phyloP scores from a whole-genome alignment of 2,888 invertebrate genomes.

The Ornithoptera alexandrae region DNA sequence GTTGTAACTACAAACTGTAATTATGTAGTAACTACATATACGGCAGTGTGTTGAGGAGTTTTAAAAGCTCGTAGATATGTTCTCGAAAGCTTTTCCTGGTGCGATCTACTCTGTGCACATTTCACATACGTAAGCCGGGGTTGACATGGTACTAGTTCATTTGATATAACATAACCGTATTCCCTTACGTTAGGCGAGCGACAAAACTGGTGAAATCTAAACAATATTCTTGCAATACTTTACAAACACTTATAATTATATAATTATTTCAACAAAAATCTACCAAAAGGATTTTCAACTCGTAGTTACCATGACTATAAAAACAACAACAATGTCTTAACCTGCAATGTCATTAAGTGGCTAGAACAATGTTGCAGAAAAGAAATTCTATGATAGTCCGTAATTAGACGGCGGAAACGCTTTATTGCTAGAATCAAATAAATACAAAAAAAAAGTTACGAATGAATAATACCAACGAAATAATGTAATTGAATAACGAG shows the following conservation, averaged over 20 bases:
- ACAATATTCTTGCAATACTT: conserved; percentile 12
- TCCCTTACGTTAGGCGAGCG: conserved; percentile 4
- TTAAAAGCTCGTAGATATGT: conserved; percentile 15
- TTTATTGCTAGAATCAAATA: not conserved
- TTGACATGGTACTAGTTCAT: conserved; percentile 14
- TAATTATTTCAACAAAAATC: too few relatives aligned
- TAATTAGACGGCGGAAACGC: not conserved
- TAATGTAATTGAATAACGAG: conserved; percentile 1
- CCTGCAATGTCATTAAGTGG: too few relatives aligned
- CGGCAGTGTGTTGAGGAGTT: conserved; percentile 4
- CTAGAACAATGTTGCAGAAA: too few relatives aligned
- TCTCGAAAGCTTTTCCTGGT: conserved; percentile 6
- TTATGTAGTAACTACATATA: not conserved
- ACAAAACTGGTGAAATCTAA: conserved; percentile 18
- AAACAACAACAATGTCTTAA: too few relatives aligned
- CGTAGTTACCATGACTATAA: too few relatives aligned
- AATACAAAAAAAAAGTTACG: not conserved
- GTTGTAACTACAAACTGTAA: conserved; percentile 3
- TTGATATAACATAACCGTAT: conserved; percentile 3
- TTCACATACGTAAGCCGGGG: conserved; percentile 18
- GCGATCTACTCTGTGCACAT: conserved; percentile 19
- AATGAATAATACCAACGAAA: not conserved
- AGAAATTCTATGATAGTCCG: too few relatives aligned
- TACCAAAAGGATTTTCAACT: too few relatives aligned
- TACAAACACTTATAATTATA: not conserved